Percentiles rank a stretch among this genome's conserved stretches.
Conservation (phyloP, 2,797 vertebrate genomes). For the Malurus leucopterus region DNA sequence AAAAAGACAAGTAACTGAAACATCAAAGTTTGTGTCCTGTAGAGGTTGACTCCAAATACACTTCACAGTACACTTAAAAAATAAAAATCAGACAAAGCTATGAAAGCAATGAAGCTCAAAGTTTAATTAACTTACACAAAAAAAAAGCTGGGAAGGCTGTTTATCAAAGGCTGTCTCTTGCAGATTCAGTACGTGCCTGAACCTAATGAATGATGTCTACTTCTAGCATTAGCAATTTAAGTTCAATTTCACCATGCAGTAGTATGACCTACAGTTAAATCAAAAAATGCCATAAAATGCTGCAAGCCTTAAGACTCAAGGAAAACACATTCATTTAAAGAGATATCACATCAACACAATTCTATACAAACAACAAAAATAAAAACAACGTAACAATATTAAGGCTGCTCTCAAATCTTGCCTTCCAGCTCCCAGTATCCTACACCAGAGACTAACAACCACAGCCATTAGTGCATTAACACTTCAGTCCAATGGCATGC, state of each 20-base stretch:
- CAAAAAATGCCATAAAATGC: neutral
- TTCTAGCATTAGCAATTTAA: neutral
- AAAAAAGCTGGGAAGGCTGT: neutral
- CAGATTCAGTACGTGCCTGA: neutral
- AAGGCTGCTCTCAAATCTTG: neutral
- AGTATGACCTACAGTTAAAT: neutral
- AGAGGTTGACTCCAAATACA: neutral
- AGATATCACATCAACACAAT: neutral
- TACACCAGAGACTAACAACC: fast-evolving
- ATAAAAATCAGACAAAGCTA: neutral
- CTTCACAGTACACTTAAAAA: neutral
- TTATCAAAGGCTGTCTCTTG: neutral
- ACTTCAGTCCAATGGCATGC: neutral
- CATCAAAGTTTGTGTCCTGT: neutral
- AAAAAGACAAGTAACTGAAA: neutral
- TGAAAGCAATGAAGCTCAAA: neutral
- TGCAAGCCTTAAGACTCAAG: neutral
- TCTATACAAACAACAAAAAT: neutral
- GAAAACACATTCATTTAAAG: neutral
- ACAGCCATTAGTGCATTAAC: neutral
- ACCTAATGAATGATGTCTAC: neutral
- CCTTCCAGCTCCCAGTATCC: neutral
- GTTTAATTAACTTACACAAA: neutral
- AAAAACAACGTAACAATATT: fast-evolving
- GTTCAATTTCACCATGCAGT: neutral